Conservation (phyloP, 1,140 invertebrate species). For the Pteromalus puparum region DNA sequence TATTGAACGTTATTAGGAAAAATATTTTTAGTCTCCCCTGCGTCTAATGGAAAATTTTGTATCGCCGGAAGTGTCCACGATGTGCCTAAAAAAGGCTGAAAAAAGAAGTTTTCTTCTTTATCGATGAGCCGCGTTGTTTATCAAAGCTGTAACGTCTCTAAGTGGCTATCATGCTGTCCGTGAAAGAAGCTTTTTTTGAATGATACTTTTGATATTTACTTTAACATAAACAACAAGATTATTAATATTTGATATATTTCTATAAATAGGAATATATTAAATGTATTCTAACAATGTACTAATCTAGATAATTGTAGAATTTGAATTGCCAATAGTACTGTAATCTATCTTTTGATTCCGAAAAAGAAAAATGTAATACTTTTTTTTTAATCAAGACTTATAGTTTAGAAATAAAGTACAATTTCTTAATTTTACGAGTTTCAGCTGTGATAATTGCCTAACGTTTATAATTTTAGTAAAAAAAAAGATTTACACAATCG, state of each 20-base stretch:
- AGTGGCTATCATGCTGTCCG: constrained; percentile 54
- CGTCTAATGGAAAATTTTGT: constrained; percentile 28
- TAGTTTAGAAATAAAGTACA: no score
- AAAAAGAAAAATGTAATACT: neutral
- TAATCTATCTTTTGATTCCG: neutral
- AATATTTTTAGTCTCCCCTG: constrained; percentile 35
- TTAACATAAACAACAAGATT: constrained; percentile 22
- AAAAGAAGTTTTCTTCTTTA: constrained; percentile 62
- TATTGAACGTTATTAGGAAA: no score
- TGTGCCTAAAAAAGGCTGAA: constrained; percentile 73
- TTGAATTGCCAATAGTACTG: neutral
- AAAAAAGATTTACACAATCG: neutral
- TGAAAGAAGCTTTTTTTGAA: constrained; percentile 3
- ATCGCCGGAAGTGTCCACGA: constrained; percentile 67
- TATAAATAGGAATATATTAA: constrained; percentile 5
- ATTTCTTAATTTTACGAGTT: neutral
- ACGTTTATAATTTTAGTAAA: neutral
- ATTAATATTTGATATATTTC: neutral
- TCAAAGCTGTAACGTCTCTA: constrained; percentile 71
- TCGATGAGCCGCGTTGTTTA: constrained; percentile 61
- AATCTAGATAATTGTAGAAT: neutral
- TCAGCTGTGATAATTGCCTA: neutral
- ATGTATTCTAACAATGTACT: neutral
- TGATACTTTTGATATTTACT: constrained; percentile 9
- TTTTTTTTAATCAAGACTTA: neutral